Evolutionary conservation across 2,888 invertebrate genomes (phyloP).

Genomic region (Tanaodytes sp.): DNA sequence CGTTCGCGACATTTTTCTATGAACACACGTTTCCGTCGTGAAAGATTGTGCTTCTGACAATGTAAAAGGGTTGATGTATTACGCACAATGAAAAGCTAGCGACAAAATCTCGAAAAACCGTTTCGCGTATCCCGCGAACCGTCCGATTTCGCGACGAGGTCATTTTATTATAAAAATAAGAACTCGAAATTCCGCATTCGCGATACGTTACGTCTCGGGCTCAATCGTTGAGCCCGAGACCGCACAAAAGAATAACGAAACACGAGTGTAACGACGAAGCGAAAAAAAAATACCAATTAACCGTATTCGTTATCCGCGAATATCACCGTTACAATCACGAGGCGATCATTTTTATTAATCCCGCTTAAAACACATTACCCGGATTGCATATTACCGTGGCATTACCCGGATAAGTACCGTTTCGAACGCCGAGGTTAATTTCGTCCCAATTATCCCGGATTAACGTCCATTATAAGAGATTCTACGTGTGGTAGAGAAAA

Average conservation of each 20-base stretch:
- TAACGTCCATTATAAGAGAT: constrained; percentile 11
- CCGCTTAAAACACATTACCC: not conserved
- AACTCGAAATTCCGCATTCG: too few species aligned
- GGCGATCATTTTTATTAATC: not conserved
- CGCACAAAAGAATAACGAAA: too few species aligned
- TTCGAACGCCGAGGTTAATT: constrained; percentile 15
- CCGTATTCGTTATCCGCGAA: too few species aligned
- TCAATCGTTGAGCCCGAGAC: too few species aligned
- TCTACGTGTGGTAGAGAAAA: too few species aligned
- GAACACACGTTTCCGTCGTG: constrained; percentile 33
- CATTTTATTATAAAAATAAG: too few species aligned
- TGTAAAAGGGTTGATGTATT: constrained; percentile 29
- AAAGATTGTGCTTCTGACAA: constrained; percentile 46
- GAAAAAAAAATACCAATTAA: too few species aligned
- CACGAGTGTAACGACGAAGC: too few species aligned
- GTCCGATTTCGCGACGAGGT: too few species aligned
- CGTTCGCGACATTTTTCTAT: constrained; percentile 39
- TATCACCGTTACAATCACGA: not conserved
- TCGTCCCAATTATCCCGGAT: constrained; percentile 9
- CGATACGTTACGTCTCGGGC: too few species aligned
- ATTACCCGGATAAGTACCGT: not conserved
- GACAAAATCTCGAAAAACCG: too few species aligned
- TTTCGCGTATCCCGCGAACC: too few species aligned
- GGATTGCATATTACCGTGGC: not conserved
- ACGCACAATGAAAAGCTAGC: not conserved